Conservation (phyloP, 1,140 invertebrate genomes). For the Octopus sinensis region DNA sequence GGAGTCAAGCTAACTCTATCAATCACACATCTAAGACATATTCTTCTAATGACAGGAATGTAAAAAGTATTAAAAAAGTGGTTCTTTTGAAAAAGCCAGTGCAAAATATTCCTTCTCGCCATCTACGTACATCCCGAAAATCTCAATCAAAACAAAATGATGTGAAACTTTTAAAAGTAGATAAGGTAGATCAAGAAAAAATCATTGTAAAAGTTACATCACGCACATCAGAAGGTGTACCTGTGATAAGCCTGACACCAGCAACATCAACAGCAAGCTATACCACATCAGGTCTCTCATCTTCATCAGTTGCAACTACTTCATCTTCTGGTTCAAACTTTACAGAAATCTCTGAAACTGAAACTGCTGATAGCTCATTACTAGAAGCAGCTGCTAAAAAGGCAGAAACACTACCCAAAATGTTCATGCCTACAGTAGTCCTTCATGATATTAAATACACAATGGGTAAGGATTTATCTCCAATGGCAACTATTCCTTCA, state of each 20-base stretch:
- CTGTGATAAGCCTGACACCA: constrained; percentile 6
- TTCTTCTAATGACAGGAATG: no score
- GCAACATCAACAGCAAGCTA: not conserved
- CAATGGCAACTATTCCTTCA: not conserved
- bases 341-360: not conserved
- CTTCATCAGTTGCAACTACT: not conserved
- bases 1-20: not conserved
- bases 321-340: not conserved
- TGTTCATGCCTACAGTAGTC: constrained; percentile 3
- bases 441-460: constrained; percentile 3
- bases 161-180: not conserved
- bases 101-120: no score
- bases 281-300: not conserved
- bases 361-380: not conserved
- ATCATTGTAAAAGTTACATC: not conserved
- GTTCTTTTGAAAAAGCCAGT: no score
- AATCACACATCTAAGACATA: no score
- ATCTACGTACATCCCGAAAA: no score
- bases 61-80: no score
- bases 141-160: not conserved
- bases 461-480: not conserved
- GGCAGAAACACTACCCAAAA: not conserved
- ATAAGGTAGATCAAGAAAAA: not conserved
- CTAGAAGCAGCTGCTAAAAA: not conserved
- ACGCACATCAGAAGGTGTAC: not conserved